Evolutionary conservation across 2,113 vertebrate genomes (phyloP).

Genomic region (Neogale vison): DNA sequence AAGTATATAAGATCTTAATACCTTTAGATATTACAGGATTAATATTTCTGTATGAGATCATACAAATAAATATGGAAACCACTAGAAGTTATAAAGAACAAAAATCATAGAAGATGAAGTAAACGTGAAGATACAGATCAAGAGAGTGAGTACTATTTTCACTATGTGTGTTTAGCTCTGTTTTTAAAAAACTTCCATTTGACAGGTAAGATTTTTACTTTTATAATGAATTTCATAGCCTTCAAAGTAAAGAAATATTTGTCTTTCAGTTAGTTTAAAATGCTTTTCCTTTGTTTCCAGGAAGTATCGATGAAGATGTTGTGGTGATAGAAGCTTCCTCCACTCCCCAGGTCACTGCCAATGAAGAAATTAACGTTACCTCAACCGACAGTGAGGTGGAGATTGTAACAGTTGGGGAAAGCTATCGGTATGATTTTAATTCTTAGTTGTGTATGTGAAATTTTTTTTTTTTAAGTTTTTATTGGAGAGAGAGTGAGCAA

Average conservation of each 20-base stretch:
- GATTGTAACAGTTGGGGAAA: conserved; percentile 97
- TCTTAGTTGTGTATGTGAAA: neutral
- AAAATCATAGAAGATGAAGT: neutral
- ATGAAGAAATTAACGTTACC: conserved; percentile 99
- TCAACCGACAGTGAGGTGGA: conserved; percentile 99
- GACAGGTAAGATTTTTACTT: neutral
- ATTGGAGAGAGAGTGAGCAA: too few relatives aligned
- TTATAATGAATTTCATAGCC: neutral
- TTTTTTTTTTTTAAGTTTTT: neutral
- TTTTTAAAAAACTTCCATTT: neutral
- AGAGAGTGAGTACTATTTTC: neutral
- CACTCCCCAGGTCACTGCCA: conserved; percentile 93
- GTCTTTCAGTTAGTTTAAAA: neutral
- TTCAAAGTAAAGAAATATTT: conserved; percentile 2
- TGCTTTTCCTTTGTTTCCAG: conserved; percentile 79
- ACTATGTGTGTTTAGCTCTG: neutral
- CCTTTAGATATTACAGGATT: neutral
- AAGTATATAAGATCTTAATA: neutral
- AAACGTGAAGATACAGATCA: neutral
- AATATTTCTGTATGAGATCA: neutral
- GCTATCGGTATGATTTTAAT: conserved; percentile 90
- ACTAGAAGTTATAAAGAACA: neutral
- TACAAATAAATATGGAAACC: neutral
- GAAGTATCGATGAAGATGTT: conserved; percentile 97
- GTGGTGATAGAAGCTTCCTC: conserved; percentile 99